Evolutionary conservation across 2,113 vertebrate genomes (phyloP).

Genomic region (Leucoraja erinaceus): DNA sequence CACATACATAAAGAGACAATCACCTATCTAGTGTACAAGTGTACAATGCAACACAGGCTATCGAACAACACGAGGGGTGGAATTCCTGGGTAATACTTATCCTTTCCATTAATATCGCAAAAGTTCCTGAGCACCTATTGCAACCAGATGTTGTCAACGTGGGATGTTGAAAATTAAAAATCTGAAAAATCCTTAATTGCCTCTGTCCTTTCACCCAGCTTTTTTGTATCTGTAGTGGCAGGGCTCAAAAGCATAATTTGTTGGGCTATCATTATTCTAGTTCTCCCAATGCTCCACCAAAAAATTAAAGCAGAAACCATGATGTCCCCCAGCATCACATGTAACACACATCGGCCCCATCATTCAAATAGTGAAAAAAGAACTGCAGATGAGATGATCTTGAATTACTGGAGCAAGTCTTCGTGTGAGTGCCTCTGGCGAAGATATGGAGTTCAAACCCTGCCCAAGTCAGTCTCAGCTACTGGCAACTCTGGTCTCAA

Average conservation of each 20-base stretch:
- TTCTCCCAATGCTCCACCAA: neutral
- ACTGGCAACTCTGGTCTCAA: neutral
- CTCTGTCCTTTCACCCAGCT: neutral
- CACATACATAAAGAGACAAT: neutral
- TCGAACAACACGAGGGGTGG: neutral
- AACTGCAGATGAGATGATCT: neutral
- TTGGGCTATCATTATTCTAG: neutral
- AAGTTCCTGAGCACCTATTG: neutral
- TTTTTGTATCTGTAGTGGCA: no score
- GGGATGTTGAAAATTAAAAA: neutral
- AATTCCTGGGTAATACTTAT: neutral
- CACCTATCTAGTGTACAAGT: no score
- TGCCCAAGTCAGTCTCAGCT: no score
- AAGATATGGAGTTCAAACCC: neutral
- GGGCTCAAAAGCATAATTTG: neutral
- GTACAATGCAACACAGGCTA: no score
- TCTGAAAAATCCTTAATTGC: neutral
- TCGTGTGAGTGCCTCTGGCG: neutral
- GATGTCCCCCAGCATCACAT: neutral
- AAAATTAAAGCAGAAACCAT: neutral
- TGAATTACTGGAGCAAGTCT: neutral
- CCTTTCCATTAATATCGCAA: neutral
- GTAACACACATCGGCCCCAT: neutral
- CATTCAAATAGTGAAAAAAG: neutral
- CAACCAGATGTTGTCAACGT: neutral